A percentile compares a stretch with the other conserved stretches of the same genome.
These are phyloP conservation scores for Paralvinella palmiformis DNA, from an alignment of 1,140 invertebrate species.

Conservation along the genomic window DNA sequence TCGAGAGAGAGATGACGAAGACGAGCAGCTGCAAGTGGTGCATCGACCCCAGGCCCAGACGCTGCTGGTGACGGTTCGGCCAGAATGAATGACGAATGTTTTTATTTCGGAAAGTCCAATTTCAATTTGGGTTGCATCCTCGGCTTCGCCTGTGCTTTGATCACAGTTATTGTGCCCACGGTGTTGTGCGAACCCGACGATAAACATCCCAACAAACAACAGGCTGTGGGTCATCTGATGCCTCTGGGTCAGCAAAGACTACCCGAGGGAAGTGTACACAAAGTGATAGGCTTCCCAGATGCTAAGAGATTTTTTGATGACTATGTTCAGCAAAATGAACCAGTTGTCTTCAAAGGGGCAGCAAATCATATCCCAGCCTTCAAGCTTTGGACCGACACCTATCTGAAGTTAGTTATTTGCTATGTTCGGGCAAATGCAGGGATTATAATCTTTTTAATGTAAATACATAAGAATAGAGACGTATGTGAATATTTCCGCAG, in stretches of 20 bases:
- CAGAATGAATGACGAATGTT: no score
- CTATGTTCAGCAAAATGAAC: background rate
- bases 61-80: no score
- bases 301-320: background rate
- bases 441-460: no score
- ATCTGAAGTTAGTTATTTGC: no score
- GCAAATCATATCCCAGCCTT: constrained; percentile 5
- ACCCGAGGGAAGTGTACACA: background rate
- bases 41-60: no score
- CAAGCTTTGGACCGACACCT: constrained; percentile 5
- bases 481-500: no score
- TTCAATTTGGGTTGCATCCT: no score
- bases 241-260: background rate
- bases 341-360: constrained; percentile 10
- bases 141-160: background rate
- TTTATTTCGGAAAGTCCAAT: no score
- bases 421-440: no score
- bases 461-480: no score
- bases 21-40: no score
- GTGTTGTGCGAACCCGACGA: background rate
- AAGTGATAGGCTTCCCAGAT: constrained; percentile 6
- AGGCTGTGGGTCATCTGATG: constrained; percentile 1
- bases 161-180: background rate
- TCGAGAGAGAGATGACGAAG: no score
- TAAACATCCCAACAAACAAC: background rate